These are phyloP conservation scores for Ptilonorhynchus violaceus DNA, from an alignment of 2,113 vertebrate species.

Conservation along the genomic window DNA sequence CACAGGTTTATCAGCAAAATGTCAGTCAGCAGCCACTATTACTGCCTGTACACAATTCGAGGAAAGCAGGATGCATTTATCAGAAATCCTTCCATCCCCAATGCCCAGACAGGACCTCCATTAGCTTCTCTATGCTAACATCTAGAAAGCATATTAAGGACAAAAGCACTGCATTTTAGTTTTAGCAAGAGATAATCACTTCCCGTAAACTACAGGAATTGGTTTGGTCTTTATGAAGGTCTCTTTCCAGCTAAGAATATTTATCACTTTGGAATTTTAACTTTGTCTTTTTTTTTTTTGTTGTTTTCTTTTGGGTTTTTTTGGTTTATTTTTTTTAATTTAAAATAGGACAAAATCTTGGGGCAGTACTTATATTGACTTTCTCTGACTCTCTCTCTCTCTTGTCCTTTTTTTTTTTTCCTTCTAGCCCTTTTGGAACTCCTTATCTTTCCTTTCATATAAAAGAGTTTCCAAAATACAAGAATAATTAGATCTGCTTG, in stretches of 20 bases:
- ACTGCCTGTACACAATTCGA: background rate
- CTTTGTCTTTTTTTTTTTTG: background rate
- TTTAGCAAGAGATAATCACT: background rate
- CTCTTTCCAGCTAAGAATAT: background rate
- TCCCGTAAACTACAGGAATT: background rate
- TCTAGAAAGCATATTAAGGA: background rate
- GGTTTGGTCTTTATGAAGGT: background rate
- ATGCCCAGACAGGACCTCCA: background rate
- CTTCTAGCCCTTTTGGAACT: background rate
- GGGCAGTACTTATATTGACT: rapidly evolving
- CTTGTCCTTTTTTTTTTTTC: background rate
- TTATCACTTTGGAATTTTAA: background rate
- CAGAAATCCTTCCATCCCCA: background rate
- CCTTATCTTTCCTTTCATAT: background rate
- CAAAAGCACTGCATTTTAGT: background rate
- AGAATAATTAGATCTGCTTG: background rate
- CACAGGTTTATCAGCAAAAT: background rate
- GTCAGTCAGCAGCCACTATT: background rate
- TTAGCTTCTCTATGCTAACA: background rate
- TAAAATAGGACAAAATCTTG: background rate
- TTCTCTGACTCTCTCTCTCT: background rate
- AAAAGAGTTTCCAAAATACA: background rate
- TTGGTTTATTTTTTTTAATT: background rate
- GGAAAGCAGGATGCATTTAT: background rate
- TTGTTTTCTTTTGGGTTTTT: background rate